Evolutionary conservation across 2,888 invertebrate genomes (phyloP).

Genomic region (Tetanocera ferruginea): DNA sequence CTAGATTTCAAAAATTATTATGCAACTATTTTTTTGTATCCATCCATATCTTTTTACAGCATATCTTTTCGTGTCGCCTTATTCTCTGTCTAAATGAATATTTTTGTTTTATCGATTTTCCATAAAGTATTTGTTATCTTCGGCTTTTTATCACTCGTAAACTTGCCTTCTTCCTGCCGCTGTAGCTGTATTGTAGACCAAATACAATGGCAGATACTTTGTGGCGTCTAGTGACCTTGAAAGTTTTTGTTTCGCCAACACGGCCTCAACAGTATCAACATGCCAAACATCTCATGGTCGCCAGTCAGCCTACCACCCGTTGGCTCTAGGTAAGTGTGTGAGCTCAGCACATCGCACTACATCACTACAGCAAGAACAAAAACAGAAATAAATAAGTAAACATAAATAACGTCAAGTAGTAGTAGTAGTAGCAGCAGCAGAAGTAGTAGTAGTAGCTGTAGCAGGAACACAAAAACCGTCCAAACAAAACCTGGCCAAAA

Average conservation of each 20-base stretch:
- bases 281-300: not conserved
- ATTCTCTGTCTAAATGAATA: not conserved
- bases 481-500: constrained; percentile 9
- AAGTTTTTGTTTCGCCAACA: not conserved
- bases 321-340: not conserved
- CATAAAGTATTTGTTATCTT: constrained; percentile 27
- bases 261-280: not conserved
- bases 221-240: constrained; percentile 9
- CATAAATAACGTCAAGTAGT: not conserved
- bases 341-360: not conserved
- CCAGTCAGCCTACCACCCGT: not conserved
- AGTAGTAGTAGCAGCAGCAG: not conserved
- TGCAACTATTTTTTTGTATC: too few species aligned
- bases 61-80: not conserved
- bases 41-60: too few species aligned
- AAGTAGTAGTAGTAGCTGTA: not conserved
- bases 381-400: too few species aligned
- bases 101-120: constrained; percentile 10
- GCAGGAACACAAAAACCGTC: not conserved
- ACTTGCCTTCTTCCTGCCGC: not conserved
- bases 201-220: not conserved
- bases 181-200: not conserved
- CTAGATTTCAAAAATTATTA: too few species aligned
- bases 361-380: not conserved
- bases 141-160: not conserved